phyloP scores from a whole-genome alignment of 2,888 invertebrate genomes.

The Melanargia galathea region DNA sequence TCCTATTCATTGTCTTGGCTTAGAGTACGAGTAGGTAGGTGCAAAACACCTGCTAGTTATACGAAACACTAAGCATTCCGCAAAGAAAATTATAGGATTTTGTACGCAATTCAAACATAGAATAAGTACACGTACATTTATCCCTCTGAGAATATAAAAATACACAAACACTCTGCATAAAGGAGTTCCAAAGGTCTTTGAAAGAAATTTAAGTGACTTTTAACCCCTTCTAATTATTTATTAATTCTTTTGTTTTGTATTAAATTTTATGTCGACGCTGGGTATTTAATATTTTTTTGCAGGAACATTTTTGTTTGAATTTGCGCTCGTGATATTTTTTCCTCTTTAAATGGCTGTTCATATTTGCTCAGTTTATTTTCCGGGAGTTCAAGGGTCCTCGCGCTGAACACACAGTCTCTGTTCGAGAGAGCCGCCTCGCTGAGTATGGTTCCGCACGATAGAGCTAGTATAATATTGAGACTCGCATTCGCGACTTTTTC shows the following conservation, averaged over 20 bases:
- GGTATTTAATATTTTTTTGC: slow-evolving; percentile 44
- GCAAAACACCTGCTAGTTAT: too few species aligned
- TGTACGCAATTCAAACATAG: too few species aligned
- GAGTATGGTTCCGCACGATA: slow-evolving; percentile 50
- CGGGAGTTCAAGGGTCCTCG: slow-evolving; percentile 64
- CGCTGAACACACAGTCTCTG: slow-evolving; percentile 68
- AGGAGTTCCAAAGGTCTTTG: too few species aligned
- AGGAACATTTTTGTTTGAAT: slow-evolving; percentile 54
- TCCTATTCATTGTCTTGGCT: too few species aligned
- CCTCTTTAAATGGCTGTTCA: slow-evolving; percentile 57
- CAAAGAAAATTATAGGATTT: too few species aligned
- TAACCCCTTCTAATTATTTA: background rate
- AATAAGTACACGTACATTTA: too few species aligned
- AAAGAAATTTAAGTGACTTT: background rate
- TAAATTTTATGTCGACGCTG: slow-evolving; percentile 5
- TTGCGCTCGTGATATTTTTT: slow-evolving; percentile 62
- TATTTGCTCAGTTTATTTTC: slow-evolving; percentile 77
- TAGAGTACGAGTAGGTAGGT: too few species aligned
- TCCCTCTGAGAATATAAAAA: too few species aligned
- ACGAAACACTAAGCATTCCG: too few species aligned
- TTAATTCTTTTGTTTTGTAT: background rate
- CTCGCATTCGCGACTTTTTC: slow-evolving; percentile 43
- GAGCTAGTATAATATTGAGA: slow-evolving; percentile 68
- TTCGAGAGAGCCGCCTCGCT: slow-evolving; percentile 59
- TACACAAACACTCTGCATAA: too few species aligned